Conservation (phyloP, 2,888 invertebrate species). For the Amiota communis region DNA sequence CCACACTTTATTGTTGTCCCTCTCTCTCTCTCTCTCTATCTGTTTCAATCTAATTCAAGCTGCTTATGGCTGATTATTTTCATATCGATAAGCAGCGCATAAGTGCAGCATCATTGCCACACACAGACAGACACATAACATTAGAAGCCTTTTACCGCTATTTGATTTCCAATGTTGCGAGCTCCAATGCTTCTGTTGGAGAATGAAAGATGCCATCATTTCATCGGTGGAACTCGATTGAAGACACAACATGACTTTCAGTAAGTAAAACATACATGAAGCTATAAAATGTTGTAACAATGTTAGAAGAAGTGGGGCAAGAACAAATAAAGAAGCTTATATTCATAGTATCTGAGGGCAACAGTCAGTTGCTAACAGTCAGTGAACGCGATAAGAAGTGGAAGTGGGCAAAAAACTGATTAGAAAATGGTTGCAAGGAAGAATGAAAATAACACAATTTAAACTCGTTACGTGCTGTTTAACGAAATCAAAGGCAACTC, state of each 20-base stretch:
- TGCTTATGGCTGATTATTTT: constrained; percentile 54
- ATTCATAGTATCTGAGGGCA: too few relatives aligned
- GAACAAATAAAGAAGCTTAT: too few relatives aligned
- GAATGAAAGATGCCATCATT: not conserved
- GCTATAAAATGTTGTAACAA: constrained; percentile 7
- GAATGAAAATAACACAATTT: constrained; percentile 61
- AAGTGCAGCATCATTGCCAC: constrained; percentile 64
- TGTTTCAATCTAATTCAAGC: too few relatives aligned
- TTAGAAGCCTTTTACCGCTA: constrained; percentile 25
- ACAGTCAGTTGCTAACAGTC: too few relatives aligned
- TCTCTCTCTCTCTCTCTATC: too few relatives aligned
- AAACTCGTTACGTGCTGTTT: constrained; percentile 64
- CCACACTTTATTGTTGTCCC: not conserved
- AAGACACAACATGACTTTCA: constrained; percentile 32
- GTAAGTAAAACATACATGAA: constrained; percentile 23
- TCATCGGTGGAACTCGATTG: constrained; percentile 46
- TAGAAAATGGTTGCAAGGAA: not conserved
- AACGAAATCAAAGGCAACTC: constrained; percentile 57
- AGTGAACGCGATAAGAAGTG: too few relatives aligned
- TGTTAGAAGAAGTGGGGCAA: too few relatives aligned
- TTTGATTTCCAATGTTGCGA: constrained; percentile 8
- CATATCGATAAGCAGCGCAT: constrained; percentile 52
- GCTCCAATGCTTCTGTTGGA: not conserved
- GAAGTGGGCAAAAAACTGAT: not conserved
- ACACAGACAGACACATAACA: constrained; percentile 28